Percentiles rank a stretch among this genome's conserved stretches.
Evolutionary conservation across 2,797 vertebrate genomes (phyloP).

Genomic region (Taenioides sp.): DNA sequence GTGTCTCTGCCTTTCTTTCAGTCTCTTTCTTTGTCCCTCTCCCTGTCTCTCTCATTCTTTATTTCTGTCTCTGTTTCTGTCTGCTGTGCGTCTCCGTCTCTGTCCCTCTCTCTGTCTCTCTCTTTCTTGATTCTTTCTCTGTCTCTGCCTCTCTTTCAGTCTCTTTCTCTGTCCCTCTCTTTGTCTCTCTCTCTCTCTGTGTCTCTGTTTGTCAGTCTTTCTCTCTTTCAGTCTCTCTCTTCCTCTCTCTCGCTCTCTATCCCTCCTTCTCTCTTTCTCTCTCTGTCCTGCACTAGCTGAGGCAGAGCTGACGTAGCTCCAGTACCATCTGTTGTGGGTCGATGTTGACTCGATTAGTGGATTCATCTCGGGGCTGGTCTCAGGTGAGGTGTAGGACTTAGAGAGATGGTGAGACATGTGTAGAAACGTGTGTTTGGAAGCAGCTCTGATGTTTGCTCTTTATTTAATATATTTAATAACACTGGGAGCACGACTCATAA

Average conservation of each 20-base stretch:
- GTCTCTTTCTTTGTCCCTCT: too few species aligned
- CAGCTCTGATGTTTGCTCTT: not conserved
- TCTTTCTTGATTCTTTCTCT: too few species aligned
- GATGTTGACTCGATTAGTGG: too few species aligned
- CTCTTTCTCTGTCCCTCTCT: too few species aligned
- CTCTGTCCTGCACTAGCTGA: not conserved
- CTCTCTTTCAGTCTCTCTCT: not conserved
- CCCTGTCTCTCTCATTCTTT: too few species aligned
- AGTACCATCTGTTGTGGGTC: conserved; percentile 22
- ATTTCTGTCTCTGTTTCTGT: too few species aligned
- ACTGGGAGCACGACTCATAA: not conserved
- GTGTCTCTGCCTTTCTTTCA: too few species aligned
- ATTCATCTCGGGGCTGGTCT: conserved; percentile 22
- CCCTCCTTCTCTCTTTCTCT: not conserved
- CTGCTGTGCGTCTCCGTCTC: too few species aligned
- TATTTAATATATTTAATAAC: conserved; percentile 12
- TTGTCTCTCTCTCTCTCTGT: not conserved
- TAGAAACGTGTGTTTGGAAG: not conserved
- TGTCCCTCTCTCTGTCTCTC: too few species aligned
- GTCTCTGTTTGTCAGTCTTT: too few species aligned
- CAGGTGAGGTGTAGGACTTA: not conserved
- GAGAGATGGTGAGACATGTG: not conserved
- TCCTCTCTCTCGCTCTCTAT: not conserved
- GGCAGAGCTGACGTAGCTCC: not conserved
- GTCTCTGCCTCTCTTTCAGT: too few species aligned